Conservation (phyloP, 2,888 invertebrate genomes). For the Aporophyla nigra region DNA sequence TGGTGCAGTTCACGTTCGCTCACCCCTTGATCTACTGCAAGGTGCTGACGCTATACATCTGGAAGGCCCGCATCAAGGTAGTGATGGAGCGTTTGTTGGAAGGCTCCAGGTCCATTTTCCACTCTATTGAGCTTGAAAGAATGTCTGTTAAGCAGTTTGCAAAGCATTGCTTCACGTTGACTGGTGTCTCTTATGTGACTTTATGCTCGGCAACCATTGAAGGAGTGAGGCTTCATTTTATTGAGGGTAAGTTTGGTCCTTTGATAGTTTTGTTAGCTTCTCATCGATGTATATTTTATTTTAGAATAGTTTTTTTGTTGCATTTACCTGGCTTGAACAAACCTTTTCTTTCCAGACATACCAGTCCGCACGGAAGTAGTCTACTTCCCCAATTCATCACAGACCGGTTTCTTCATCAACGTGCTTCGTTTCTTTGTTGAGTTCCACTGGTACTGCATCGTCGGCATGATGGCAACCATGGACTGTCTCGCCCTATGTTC, state of each 20-base stretch:
- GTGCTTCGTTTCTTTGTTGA: conserved; percentile 73
- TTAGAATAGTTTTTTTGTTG: background rate
- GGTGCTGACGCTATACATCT: conserved; percentile 70
- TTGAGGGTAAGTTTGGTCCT: conserved; percentile 72
- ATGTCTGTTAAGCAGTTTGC: conserved; percentile 70
- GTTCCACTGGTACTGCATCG: conserved; percentile 78
- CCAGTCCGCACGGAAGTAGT: conserved; percentile 78
- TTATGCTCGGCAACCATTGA: conserved; percentile 68
- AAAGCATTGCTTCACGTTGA: conserved; percentile 61
- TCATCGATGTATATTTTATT: too few species aligned
- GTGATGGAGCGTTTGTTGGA: conserved; percentile 76
- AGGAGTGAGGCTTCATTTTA: conserved; percentile 68
- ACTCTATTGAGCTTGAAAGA: conserved; percentile 68
- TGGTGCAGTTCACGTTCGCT: conserved; percentile 73
- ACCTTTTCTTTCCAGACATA: conserved; percentile 67
- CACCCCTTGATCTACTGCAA: conserved; percentile 74
- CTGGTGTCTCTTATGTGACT: conserved; percentile 62
- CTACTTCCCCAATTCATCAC: conserved; percentile 70
- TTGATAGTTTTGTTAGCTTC: background rate
- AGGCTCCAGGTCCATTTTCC: conserved; percentile 64
- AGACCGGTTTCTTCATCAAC: conserved; percentile 70
- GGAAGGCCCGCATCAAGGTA: conserved; percentile 68
- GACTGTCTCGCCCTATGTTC: conserved; percentile 76
- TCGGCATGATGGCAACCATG: conserved; percentile 74
- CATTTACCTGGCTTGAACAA: background rate